phyloP scores from a whole-genome alignment of 2,113 vertebrate genomes.

The Sinosuthora webbiana region DNA sequence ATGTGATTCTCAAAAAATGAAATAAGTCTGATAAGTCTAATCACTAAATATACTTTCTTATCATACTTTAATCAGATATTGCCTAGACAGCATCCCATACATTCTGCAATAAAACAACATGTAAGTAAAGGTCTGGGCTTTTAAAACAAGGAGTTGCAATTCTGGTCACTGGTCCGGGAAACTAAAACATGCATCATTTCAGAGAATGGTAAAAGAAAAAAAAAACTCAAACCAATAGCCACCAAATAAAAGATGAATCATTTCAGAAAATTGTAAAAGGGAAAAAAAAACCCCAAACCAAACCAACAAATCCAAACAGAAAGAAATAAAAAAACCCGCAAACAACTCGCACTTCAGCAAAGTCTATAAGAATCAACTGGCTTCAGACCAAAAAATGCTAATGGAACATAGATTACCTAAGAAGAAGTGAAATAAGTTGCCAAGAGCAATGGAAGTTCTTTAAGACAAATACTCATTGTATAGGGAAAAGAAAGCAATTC shows the following conservation, averaged over 20 bases:
- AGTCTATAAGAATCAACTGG: not conserved
- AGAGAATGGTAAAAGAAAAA: not conserved
- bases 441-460: not conserved
- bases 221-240: not conserved
- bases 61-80: not conserved
- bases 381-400: not conserved
- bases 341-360: not conserved
- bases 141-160: not conserved
- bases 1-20: not conserved
- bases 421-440: slow-evolving; percentile 8
- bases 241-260: not conserved
- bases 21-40: not conserved
- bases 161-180: not conserved
- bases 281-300: not conserved
- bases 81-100: not conserved
- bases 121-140: not conserved
- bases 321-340: not conserved
- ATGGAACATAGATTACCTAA: slow-evolving; percentile 1
- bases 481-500: not conserved
- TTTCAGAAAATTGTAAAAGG: not conserved
- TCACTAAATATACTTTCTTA: not conserved
- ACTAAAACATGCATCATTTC: not conserved
- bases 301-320: not conserved
- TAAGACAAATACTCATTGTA: not conserved
- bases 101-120: not conserved